phyloP scores from a whole-genome alignment of 2,797 vertebrate genomes.

The Acanthurus lineatus region DNA sequence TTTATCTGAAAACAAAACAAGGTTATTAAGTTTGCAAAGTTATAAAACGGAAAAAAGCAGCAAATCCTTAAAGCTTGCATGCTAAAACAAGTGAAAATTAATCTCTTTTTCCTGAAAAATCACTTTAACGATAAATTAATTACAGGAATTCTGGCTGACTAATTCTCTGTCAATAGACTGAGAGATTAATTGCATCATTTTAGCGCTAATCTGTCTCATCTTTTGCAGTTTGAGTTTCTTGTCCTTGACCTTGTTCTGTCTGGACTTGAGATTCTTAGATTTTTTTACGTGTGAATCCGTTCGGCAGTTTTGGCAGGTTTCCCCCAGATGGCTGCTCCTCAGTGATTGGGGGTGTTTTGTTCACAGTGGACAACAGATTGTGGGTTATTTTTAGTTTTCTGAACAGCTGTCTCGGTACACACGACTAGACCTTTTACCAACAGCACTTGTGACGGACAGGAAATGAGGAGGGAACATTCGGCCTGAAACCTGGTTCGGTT shows the following conservation, averaged over 20 bases:
- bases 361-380: slow-evolving; percentile 67
- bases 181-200: not conserved
- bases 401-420: slow-evolving; percentile 69
- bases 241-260: slow-evolving; percentile 10
- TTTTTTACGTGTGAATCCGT: slow-evolving; percentile 13
- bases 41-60: too few species aligned
- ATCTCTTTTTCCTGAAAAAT: too few species aligned
- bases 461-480: slow-evolving; percentile 26
- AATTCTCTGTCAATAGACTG: not conserved
- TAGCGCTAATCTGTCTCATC: not conserved
- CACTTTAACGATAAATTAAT: too few species aligned
- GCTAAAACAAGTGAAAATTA: too few species aligned
- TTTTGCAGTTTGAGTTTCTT: not conserved
- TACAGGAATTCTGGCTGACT: too few species aligned
- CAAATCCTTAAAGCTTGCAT: too few species aligned
- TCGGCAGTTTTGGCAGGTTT: slow-evolving; percentile 48
- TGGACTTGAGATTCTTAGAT: slow-evolving; percentile 9
- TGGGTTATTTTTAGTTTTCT: slow-evolving; percentile 71
- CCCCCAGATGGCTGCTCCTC: slow-evolving; percentile 21
- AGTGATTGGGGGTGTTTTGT: slow-evolving; percentile 47
- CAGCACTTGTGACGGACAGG: not conserved
- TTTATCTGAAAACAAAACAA: too few species aligned
- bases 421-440: slow-evolving; percentile 46
- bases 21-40: too few species aligned
- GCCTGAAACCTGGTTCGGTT: not conserved